Percentiles rank a stretch among this genome's conserved stretches.
Evolutionary conservation across 1,140 invertebrate genomes (phyloP).

Genomic region (Aplysia californica): DNA sequence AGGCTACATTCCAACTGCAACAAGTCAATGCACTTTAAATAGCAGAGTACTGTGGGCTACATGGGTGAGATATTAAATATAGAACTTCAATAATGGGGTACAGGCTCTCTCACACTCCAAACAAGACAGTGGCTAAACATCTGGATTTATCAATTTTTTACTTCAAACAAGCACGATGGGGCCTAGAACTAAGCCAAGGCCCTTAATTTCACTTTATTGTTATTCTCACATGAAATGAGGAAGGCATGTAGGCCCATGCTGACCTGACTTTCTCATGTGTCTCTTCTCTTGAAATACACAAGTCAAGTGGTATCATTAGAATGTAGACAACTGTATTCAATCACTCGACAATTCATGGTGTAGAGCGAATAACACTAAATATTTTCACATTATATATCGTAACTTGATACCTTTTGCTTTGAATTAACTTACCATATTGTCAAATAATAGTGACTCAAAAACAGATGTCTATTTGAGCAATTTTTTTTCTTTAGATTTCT

Average conservation of each 20-base stretch:
- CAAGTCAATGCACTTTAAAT: too few relatives aligned
- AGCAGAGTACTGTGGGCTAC: too few relatives aligned
- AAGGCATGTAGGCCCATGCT: not conserved
- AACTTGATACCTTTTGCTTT: not conserved
- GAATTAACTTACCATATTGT: not conserved
- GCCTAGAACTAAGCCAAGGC: not conserved
- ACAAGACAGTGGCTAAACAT: not conserved
- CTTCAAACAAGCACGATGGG: not conserved
- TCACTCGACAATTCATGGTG: not conserved
- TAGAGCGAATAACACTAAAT: not conserved
- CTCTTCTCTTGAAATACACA: not conserved
- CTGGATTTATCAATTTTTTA: constrained; percentile 5
- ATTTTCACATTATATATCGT: not conserved
- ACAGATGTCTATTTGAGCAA: too few relatives aligned
- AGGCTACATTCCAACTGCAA: too few relatives aligned
- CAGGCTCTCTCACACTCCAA: not conserved
- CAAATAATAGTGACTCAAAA: too few relatives aligned
- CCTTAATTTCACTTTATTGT: not conserved
- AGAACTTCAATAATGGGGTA: not conserved
- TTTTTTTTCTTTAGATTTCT: too few relatives aligned
- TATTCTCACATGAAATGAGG: not conserved
- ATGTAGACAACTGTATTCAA: not conserved
- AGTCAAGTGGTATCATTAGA: not conserved
- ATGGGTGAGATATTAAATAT: not conserved
- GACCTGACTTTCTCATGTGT: too few relatives aligned